Conservation (phyloP, 2,797 vertebrate species). For the Gymnodraco acuticeps region DNA sequence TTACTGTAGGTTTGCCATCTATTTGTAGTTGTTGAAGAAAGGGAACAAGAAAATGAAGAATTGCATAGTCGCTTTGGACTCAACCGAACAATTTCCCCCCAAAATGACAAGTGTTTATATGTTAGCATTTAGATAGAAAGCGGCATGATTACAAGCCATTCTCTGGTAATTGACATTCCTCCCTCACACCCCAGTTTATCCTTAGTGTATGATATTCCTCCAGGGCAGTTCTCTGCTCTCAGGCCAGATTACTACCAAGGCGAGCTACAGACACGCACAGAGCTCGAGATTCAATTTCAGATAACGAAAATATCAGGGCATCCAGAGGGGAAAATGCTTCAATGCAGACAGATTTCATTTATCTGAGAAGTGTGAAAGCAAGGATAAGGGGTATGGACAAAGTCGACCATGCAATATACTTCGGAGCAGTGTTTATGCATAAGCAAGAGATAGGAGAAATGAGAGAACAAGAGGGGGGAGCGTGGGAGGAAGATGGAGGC, state of each 20-base stretch:
- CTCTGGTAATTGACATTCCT: conserved; percentile 67
- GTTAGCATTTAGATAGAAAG: conserved; percentile 62
- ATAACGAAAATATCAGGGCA: conserved; percentile 80
- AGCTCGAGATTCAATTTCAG: conserved; percentile 82
- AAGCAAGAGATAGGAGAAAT: conserved; percentile 50
- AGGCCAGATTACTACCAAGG: conserved; percentile 77
- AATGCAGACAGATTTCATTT: conserved; percentile 77
- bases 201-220: conserved; percentile 75
- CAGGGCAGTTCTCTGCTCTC: conserved; percentile 72
- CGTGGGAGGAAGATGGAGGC: conserved; percentile 69
- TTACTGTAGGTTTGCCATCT: conserved; percentile 53
- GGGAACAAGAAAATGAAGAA: conserved; percentile 51
- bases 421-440: conserved; percentile 65
- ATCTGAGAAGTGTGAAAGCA: conserved; percentile 75
- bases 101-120: conserved; percentile 47
- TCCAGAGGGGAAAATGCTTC: conserved; percentile 76
- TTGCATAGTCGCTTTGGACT: conserved; percentile 28
- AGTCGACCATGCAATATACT: conserved; percentile 71
- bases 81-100: conserved; percentile 19
- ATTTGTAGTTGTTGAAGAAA: conserved; percentile 66
- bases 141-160: conserved; percentile 56
- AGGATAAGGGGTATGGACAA: conserved; percentile 69
- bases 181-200: conserved; percentile 49
- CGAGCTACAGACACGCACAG: conserved; percentile 61
- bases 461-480: conserved; percentile 54